A percentile compares a stretch with the other conserved stretches of the same genome.
phyloP scores from a whole-genome alignment of 2,888 invertebrate genomes.

The Limnephilus lunatus region DNA sequence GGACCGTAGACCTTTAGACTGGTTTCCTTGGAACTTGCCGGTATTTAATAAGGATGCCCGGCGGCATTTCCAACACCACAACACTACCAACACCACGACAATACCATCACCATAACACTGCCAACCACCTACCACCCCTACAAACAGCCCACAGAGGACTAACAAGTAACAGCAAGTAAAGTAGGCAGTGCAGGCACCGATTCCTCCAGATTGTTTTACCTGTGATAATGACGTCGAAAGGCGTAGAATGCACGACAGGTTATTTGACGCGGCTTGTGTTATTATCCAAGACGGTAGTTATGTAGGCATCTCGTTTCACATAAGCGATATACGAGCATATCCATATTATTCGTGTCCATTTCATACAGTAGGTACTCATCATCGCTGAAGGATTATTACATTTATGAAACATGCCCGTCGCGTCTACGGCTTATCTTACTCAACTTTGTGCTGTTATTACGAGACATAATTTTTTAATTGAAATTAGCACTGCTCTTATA shows the following conservation, averaged over 20 bases:
- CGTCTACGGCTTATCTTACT: not conserved
- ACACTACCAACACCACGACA: slow-evolving; percentile 7
- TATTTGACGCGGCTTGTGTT: not conserved
- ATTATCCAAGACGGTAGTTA: slow-evolving; percentile 36
- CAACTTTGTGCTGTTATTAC: not conserved
- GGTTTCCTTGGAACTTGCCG: slow-evolving; percentile 62
- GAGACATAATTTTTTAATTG: not conserved
- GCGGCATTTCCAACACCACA: slow-evolving; percentile 57
- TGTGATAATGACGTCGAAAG: slow-evolving; percentile 25
- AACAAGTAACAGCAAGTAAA: not conserved
- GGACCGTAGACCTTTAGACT: slow-evolving; percentile 52
- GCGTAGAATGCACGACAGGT: slow-evolving; percentile 40
- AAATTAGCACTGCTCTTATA: not conserved
- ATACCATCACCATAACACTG: not conserved
- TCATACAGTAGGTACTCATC: not conserved
- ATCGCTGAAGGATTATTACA: not conserved
- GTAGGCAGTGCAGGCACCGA: not conserved
- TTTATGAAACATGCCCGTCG: not conserved
- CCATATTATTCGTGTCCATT: not conserved
- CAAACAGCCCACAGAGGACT: not conserved
- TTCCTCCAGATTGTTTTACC: not conserved
- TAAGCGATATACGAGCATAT: not conserved
- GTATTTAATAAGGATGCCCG: slow-evolving; percentile 53
- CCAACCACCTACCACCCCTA: not conserved
- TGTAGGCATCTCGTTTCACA: not conserved